These are phyloP conservation scores for Azorinus chamasolen DNA, from an alignment of 2,888 invertebrate genomes.

Conservation along the genomic window DNA sequence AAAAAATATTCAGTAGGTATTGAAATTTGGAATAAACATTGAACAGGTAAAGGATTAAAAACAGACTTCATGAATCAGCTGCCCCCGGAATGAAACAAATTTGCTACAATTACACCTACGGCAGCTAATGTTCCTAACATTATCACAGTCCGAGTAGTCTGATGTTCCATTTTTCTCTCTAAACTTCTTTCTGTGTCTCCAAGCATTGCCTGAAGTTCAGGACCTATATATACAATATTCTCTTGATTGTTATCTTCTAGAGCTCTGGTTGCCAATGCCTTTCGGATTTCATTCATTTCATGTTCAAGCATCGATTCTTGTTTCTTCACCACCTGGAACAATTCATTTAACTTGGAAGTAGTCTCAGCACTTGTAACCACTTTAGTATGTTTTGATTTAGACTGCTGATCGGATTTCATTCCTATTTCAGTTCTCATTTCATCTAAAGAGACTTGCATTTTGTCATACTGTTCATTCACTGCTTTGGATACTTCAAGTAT, in stretches of 20 bases:
- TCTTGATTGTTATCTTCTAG: slow-evolving; percentile 38
- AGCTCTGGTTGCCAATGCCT: slow-evolving; percentile 62
- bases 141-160: slow-evolving; percentile 82
- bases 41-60: too few relatives aligned
- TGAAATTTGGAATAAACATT: too few relatives aligned
- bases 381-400: neutral
- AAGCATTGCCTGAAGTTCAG: slow-evolving; percentile 81
- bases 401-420: neutral
- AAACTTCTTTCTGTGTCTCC: slow-evolving; percentile 81
- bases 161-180: slow-evolving; percentile 84
- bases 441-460: slow-evolving; percentile 60
- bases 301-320: slow-evolving; percentile 75
- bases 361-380: too few relatives aligned
- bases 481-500: slow-evolving; percentile 63
- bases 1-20: too few relatives aligned
- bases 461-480: slow-evolving; percentile 67
- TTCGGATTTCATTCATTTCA: slow-evolving; percentile 81
- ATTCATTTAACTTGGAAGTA: slow-evolving; percentile 57
- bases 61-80: too few relatives aligned
- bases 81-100: slow-evolving; percentile 39
- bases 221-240: slow-evolving; percentile 82
- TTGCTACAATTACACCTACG: slow-evolving; percentile 76
- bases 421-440: slow-evolving; percentile 43
- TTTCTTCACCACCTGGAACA: slow-evolving; percentile 61
- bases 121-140: slow-evolving; percentile 83